These are phyloP conservation scores for Ptilonorhynchus violaceus DNA, from an alignment of 2,113 vertebrate species.

Conservation along the genomic window DNA sequence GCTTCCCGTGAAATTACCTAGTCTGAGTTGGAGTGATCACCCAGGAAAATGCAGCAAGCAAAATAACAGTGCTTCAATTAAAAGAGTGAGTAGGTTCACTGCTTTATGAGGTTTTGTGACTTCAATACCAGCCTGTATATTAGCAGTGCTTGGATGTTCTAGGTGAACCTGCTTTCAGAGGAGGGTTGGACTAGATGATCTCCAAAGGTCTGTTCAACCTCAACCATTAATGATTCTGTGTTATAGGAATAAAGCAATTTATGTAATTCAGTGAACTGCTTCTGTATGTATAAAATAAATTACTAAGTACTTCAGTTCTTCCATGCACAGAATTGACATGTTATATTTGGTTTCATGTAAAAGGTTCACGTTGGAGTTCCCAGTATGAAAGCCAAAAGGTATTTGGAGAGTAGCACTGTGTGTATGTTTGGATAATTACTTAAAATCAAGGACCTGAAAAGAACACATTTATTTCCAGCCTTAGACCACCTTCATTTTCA, in stretches of 20 bases:
- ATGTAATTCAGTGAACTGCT: neutral
- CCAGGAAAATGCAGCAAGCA: neutral
- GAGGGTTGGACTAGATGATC: neutral
- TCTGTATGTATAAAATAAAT: neutral
- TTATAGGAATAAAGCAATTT: neutral
- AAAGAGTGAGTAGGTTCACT: neutral
- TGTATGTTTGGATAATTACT: neutral
- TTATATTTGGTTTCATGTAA: neutral
- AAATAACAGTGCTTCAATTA: neutral
- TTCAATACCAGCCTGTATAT: neutral
- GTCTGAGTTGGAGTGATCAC: neutral
- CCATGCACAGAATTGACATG: neutral
- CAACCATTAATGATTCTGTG: neutral
- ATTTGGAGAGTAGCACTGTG: neutral
- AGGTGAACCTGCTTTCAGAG: neutral
- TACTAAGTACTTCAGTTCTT: neutral
- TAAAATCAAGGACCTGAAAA: neutral
- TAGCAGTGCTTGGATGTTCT: neutral
- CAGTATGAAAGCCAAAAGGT: neutral
- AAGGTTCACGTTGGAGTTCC: neutral
- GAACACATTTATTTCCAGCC: neutral
- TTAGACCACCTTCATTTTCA: neutral
- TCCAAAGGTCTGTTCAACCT: neutral
- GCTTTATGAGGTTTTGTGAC: neutral
- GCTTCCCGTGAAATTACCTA: neutral